Evolutionary conservation across 2,888 invertebrate species (phyloP).

Genomic region (Eremobia ochroleuca): DNA sequence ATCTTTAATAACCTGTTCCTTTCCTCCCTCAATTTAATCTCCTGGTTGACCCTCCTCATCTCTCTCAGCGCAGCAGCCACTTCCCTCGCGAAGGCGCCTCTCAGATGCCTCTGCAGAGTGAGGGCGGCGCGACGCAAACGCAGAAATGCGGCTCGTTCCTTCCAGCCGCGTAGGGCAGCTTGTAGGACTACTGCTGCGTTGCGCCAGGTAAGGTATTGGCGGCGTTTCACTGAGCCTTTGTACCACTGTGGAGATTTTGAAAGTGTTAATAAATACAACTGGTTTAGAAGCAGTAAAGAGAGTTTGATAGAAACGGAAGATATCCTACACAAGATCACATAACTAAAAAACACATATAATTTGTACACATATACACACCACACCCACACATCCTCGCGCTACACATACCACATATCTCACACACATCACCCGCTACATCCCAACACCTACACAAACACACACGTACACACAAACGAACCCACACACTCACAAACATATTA

Average conservation of each 20-base stretch:
- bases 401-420: too few relatives aligned
- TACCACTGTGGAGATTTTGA: constrained; percentile 86
- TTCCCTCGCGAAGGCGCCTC: constrained; percentile 97
- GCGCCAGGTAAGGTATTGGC: constrained; percentile 92
- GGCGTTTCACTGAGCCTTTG: constrained; percentile 92
- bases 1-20: constrained; percentile 80
- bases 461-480: too few relatives aligned
- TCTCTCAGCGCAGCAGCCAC: constrained; percentile 96
- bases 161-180: constrained; percentile 96
- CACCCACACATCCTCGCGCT: too few relatives aligned
- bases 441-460: too few relatives aligned
- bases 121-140: constrained; percentile 95
- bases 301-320: too few relatives aligned
- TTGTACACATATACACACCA: too few relatives aligned
- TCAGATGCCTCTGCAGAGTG: constrained; percentile 95
- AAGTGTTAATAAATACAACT: not conserved
- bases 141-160: constrained; percentile 95
- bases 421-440: too few relatives aligned
- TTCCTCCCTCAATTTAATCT: constrained; percentile 95
- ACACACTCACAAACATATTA: too few relatives aligned
- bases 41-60: constrained; percentile 96
- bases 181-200: constrained; percentile 94
- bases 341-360: too few relatives aligned
- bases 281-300: not conserved
- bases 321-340: too few relatives aligned